These are phyloP conservation scores for Aulostomus chinensis DNA, from an alignment of 2,797 vertebrate species.

Conservation along the genomic window DNA sequence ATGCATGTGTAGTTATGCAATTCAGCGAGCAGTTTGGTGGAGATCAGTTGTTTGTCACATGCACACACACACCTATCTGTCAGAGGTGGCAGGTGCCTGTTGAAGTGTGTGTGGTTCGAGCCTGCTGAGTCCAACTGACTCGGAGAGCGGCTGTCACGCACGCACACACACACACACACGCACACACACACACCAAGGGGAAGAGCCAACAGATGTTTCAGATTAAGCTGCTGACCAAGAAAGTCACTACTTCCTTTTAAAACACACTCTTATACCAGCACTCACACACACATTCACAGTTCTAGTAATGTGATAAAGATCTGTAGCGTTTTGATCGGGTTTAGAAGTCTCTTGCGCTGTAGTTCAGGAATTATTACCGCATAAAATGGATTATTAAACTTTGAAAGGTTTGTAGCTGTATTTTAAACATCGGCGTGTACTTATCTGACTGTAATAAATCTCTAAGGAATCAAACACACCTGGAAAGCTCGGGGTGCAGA, in stretches of 20 bases:
- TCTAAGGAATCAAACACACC: too few relatives aligned
- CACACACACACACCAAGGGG: conserved; percentile 13
- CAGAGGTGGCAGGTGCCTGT: conserved; percentile 52
- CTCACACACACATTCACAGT: not conserved
- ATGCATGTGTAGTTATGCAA: too few relatives aligned
- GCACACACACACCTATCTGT: conserved; percentile 19
- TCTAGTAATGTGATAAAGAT: too few relatives aligned
- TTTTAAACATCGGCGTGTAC: too few relatives aligned
- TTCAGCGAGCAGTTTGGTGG: conserved; percentile 29
- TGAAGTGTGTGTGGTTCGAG: conserved; percentile 37
- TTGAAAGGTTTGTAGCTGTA: too few relatives aligned
- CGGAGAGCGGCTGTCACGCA: conserved; percentile 21
- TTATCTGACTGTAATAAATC: too few relatives aligned
- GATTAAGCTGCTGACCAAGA: conserved; percentile 38
- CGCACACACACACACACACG: not conserved
- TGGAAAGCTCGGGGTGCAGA: too few relatives aligned
- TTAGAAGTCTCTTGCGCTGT: too few relatives aligned
- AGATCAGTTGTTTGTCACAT: conserved; percentile 54
- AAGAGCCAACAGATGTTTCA: conserved; percentile 57
- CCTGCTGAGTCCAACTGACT: conserved; percentile 38
- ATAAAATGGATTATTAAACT: too few relatives aligned
- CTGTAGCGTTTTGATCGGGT: too few relatives aligned
- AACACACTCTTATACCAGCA: conserved; percentile 8
- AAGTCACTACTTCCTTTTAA: conserved; percentile 49
- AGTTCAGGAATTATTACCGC: too few relatives aligned